These are phyloP conservation scores for Druon quercuslanigerum DNA, from an alignment of 1,140 invertebrate genomes.

Conservation along the genomic window DNA sequence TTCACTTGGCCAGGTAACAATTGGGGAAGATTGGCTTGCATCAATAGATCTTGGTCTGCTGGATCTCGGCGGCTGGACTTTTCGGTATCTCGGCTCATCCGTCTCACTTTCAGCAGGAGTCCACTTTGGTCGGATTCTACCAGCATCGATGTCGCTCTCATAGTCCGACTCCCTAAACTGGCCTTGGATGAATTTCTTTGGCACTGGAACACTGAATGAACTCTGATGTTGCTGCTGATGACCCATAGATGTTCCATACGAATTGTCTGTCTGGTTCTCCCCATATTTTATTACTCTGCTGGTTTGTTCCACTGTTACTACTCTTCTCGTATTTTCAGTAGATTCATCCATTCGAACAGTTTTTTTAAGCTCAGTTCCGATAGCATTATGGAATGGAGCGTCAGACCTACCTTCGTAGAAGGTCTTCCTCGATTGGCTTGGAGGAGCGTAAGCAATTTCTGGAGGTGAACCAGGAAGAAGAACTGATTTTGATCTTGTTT, in stretches of 20 bases:
- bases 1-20: constrained; percentile 61
- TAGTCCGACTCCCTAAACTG: constrained; percentile 84
- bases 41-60: constrained; percentile 63
- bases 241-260: constrained; percentile 34
- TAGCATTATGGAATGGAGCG: constrained; percentile 76
- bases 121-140: constrained; percentile 79
- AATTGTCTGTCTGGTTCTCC: constrained; percentile 65
- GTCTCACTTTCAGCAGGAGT: constrained; percentile 77
- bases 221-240: constrained; percentile 59
- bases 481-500: constrained; percentile 69
- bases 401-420: constrained; percentile 77
- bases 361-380: constrained; percentile 81
- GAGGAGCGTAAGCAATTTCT: constrained; percentile 78
- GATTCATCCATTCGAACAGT: constrained; percentile 82
- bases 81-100: constrained; percentile 78
- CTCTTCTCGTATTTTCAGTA: constrained; percentile 79
- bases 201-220: constrained; percentile 76
- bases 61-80: constrained; percentile 76
- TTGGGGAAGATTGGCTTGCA: constrained; percentile 38
- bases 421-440: constrained; percentile 67
- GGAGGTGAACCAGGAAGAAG: constrained; percentile 79
- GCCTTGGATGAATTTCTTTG: constrained; percentile 82
- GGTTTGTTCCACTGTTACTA: constrained; percentile 82
- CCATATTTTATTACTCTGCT: constrained; percentile 82
- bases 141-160: constrained; percentile 81